Base-by-base conservation (phyloP, 2,888 invertebrate genomes). In the Meloe dianella region DNA sequence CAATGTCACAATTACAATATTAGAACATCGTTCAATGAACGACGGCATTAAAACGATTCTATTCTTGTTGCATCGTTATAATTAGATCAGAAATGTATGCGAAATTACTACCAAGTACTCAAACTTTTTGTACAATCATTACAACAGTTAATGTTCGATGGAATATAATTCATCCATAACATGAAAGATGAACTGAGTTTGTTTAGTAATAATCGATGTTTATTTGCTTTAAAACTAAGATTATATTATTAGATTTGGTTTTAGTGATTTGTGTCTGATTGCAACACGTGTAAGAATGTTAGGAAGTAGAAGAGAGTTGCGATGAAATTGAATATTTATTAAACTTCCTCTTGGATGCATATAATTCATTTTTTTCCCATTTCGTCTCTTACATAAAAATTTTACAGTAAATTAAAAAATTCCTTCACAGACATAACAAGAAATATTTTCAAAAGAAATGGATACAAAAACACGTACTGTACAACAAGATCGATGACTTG, bases 401-500 rank as follows among this genome's bases (percentile, higher is more conserved):
- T 41, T 41, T 17, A n/a, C 41, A 12, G 51, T 51, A 22, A 22
- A 51, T 24, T 10, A 27, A 27, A 54, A 54, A 54, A 54, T 27
- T 54, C 27, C 27, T 10, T 14, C 54, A 27, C 54, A 54, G 27
- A 54, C 54, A n/a, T 27, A 54, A 54, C 27, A 54, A 54, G 24
- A 54, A 54, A 54, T n/a, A 54, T 54, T 54, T 14, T 27, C 14
- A 14, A 41, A n/a, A 54, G 54, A 54, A 54, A 54, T 54, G 54
- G 27, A 54, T 54, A 54, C 54, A 54, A 54, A 54, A 54, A 54
- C 54, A 27, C n/a, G 54, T 54, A 54, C 27, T 27, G 54, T 54
- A 27, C 27, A 20, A 60, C 29, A 60, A 62, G 70, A 70, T 66
- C 70, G 68, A 68, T 68, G 70, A 70, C 70, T 68, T 66, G 54